Conservation (phyloP, 2,888 invertebrate species). For the Tolmerus cingulatus region DNA sequence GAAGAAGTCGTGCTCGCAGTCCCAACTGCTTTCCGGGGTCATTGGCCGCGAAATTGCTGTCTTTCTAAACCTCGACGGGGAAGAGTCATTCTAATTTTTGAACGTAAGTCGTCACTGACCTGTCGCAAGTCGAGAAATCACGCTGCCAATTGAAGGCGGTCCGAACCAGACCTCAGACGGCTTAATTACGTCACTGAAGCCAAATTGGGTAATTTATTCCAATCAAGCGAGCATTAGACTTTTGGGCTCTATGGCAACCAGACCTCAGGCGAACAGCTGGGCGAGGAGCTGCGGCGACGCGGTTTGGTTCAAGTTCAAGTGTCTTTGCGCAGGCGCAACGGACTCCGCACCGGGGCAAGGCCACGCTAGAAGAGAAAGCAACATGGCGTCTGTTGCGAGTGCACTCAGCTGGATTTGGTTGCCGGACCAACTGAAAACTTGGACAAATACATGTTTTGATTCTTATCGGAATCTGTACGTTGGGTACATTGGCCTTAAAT, state of each 20-base stretch:
- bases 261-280: not conserved
- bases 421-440: not conserved
- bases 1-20: not conserved
- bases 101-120: slow-evolving; percentile 21
- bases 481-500: not conserved
- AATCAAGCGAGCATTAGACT: not conserved
- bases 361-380: not conserved
- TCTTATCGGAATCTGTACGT: not conserved
- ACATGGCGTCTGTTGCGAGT: not conserved
- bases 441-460: not conserved
- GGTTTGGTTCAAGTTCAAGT: slow-evolving; percentile 17
- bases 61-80: not conserved
- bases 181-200: not conserved
- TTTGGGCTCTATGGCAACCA: not conserved
- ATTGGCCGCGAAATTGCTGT: not conserved
- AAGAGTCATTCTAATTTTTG: not conserved
- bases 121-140: not conserved
- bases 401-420: not conserved
- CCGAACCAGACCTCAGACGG: not conserved
- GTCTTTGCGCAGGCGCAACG: not conserved
- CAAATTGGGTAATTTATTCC: slow-evolving; percentile 13
- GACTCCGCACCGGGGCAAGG: not conserved
- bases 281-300: not conserved
- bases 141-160: not conserved
- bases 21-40: not conserved